Base-by-base conservation (phyloP, 1,140 invertebrate species). In the Drosophila varians region DNA sequence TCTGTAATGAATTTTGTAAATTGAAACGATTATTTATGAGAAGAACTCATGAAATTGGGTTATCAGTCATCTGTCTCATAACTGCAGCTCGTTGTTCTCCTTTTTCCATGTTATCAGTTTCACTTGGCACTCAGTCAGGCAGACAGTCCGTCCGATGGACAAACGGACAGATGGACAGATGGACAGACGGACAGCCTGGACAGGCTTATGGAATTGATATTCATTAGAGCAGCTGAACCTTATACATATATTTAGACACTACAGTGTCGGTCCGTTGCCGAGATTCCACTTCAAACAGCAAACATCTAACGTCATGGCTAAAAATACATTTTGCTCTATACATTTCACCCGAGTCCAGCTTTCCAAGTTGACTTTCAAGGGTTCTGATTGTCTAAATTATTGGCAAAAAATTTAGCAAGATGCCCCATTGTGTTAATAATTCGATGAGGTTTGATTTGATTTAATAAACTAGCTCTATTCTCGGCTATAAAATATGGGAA, bases 21-120 rank as follows among this genome's bases (percentile, higher is more conserved):
- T 86, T 86, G 78, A 86, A 86, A 70, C 55, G 77, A 87, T 86
- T 87, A 86, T 87, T 86, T 86, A 60, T 79, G 57, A 53, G 73
- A 62, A 62, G 52, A 77, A 60, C 77, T 43, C 52, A 61, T 73
- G 72, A 87, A 86, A 86, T 86, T 86, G 73, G 80, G 80, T 87
- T 86, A 86, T 87, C 80, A 86, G 73, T 78, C 76, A 84, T 82
- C 77, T 70, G 60, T 78, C 58, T 60, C 69, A 74, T 57, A 74
- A 36, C 58, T 61, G 57, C 49, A 60, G 42, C 66, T 53, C 69
- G 38, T 60, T 70, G 53, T 68, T 57, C 58, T 82, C 72, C 42
- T 84, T 80, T 38, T 64, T 28, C 71, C 65, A 25, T 34, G 80
- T 87, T 86, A 86, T 86, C 80, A 86, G 80, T 74, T 53, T n/a